Conservation (phyloP, 1,140 invertebrate species). For the Mylabris phalerata region DNA sequence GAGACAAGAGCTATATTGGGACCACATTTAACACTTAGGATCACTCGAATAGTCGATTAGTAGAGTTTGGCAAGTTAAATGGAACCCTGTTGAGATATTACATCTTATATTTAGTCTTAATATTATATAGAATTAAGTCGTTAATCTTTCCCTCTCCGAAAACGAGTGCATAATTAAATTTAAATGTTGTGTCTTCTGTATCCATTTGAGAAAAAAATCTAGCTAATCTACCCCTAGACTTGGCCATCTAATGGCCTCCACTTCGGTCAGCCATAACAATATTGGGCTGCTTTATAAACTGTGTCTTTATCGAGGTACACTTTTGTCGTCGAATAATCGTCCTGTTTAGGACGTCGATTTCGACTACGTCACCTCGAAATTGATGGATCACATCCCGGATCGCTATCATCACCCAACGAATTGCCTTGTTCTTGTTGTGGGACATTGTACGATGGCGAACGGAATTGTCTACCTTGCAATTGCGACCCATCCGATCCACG, state of each 20-base stretch:
- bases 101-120: slow-evolving; percentile 10
- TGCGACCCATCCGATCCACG: slow-evolving; percentile 63
- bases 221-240: background rate
- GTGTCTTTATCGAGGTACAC: slow-evolving; percentile 15
- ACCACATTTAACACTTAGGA: too few relatives aligned
- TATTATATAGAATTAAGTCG: slow-evolving; percentile 28
- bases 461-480: slow-evolving; percentile 43
- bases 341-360: slow-evolving; percentile 11
- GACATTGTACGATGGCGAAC: slow-evolving; percentile 47
- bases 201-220: too few relatives aligned
- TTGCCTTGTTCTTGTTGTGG: slow-evolving; percentile 37
- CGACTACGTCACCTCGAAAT: slow-evolving; percentile 50
- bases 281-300: slow-evolving; percentile 37
- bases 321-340: too few relatives aligned
- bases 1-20: too few relatives aligned
- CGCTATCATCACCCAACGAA: slow-evolving; percentile 49
- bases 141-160: slow-evolving; percentile 39
- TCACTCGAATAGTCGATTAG: too few relatives aligned
- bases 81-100: background rate
- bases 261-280: slow-evolving; percentile 27
- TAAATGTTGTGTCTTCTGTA: slow-evolving; percentile 8
- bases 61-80: too few relatives aligned
- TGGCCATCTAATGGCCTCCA: background rate
- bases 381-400: slow-evolving; percentile 44
- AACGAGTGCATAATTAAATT: slow-evolving; percentile 14